Conservation (phyloP, 2,113 vertebrate species). For the Rhynchopsitta pachyrhyncha region DNA sequence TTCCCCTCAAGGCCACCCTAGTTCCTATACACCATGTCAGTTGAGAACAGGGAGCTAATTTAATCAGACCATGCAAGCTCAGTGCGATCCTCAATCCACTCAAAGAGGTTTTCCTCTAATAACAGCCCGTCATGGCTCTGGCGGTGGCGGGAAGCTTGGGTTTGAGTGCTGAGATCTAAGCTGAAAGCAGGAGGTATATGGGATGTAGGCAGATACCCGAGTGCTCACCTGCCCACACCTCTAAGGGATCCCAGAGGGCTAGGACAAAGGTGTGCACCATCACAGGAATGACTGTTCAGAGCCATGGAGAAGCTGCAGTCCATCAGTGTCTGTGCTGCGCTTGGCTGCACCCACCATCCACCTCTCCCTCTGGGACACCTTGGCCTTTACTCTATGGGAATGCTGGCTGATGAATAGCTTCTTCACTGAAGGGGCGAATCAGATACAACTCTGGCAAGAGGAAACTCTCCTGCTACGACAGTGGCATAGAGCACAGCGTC, state of each 20-base stretch:
- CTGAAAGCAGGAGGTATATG: neutral
- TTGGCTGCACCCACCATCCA: neutral
- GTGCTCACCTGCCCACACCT: neutral
- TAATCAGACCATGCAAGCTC: neutral
- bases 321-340: neutral
- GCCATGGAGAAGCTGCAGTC: neutral
- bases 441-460: neutral
- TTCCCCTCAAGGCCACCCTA: neutral
- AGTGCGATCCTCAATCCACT: neutral
- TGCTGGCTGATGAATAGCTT: neutral
- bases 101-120: neutral
- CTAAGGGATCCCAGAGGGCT: neutral
- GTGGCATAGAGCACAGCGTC: neutral
- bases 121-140: neutral
- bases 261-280: neutral
- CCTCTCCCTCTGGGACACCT: neutral
- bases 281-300: accelerated
- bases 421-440: neutral
- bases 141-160: neutral
- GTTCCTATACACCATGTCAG: accelerated
- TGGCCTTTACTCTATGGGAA: neutral
- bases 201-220: neutral
- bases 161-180: neutral
- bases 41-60: neutral
- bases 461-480: neutral